phyloP scores from a whole-genome alignment of 2,888 invertebrate genomes.

The Nemurella pictetii region DNA sequence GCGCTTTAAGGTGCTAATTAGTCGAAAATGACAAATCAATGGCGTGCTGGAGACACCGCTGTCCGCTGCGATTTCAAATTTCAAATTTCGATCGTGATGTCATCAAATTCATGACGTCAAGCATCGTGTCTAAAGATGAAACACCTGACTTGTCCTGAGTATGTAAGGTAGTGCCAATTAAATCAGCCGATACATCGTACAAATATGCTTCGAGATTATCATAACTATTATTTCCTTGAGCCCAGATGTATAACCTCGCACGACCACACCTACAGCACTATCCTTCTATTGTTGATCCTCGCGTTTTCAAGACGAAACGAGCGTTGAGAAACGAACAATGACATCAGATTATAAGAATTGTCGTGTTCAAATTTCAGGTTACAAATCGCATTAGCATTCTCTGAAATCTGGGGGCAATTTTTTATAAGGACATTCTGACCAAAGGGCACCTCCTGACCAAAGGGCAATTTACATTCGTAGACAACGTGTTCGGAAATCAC shows the following conservation, averaged over 20 bases:
- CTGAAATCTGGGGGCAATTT: background rate
- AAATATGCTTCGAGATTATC: background rate
- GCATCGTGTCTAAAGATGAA: background rate
- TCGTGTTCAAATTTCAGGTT: background rate
- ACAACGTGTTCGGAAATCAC: no score
- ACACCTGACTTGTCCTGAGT: background rate
- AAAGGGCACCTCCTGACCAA: background rate
- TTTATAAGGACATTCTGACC: background rate
- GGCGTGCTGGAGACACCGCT: background rate
- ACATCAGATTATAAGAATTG: background rate
- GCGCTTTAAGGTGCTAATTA: background rate
- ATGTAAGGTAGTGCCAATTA: background rate
- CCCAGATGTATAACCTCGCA: background rate
- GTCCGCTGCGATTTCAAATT: background rate
- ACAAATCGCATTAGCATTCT: background rate
- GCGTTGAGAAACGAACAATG: background rate
- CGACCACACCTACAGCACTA: background rate
- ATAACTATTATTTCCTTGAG: background rate
- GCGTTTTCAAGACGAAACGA: background rate
- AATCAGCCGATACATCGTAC: background rate
- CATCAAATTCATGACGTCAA: background rate
- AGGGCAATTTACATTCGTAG: background rate
- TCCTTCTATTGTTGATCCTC: background rate
- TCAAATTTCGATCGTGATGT: background rate
- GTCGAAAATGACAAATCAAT: background rate